Conservation (phyloP, 1,140 invertebrate genomes). For the Elymnias hypermnestra region DNA sequence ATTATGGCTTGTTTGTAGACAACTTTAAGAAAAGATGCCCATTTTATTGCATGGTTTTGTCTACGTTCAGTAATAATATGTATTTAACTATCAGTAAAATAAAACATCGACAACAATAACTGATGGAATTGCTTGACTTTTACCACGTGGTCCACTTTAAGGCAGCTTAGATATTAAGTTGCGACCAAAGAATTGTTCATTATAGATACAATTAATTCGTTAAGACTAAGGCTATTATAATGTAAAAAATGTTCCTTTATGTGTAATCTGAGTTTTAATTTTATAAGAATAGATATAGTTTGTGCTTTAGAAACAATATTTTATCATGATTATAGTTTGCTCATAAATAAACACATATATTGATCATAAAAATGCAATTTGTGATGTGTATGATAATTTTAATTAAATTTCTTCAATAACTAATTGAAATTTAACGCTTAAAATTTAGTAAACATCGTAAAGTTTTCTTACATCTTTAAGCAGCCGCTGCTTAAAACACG, state of each 20-base stretch:
- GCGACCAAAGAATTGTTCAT: conserved; percentile 25
- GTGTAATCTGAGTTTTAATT: conserved; percentile 17
- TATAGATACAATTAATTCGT: conserved; percentile 22
- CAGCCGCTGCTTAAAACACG: conserved; percentile 12
- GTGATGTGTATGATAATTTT: too few species aligned
- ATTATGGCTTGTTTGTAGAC: too few species aligned
- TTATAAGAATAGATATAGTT: conserved; percentile 18
- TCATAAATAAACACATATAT: too few species aligned
- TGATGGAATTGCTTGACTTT: background rate
- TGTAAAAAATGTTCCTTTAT: conserved; percentile 26
- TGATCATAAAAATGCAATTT: too few species aligned
- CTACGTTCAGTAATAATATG: background rate
- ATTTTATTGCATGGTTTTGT: too few species aligned
- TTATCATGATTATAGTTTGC: background rate
- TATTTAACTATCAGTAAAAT: background rate
- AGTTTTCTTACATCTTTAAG: conserved; percentile 11
- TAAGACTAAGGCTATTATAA: conserved; percentile 23
- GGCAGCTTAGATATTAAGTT: conserved; percentile 18
- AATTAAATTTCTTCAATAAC: too few species aligned
- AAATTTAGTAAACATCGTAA: too few species aligned
- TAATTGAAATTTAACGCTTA: too few species aligned
- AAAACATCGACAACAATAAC: background rate
- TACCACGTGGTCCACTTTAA: conserved; percentile 10
- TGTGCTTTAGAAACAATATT: conserved; percentile 4
- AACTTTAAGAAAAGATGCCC: too few species aligned